Base-by-base conservation (phyloP, 2,888 invertebrate species). In the Trachelus troglodyta region DNA sequence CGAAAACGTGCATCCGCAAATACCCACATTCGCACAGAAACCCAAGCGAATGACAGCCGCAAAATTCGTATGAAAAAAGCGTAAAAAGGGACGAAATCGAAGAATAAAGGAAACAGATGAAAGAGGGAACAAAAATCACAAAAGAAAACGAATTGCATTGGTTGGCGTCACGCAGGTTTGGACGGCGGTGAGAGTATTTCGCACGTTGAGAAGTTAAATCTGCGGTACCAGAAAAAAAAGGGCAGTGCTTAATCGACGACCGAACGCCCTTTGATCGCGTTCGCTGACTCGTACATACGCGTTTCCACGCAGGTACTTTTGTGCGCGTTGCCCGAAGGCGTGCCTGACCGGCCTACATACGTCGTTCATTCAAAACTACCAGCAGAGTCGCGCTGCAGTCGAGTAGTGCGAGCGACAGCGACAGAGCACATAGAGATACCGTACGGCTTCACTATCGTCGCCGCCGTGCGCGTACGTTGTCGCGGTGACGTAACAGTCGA, bases 361-460 rank as follows among this genome's bases (percentile, higher is more conserved):
- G 35, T 74, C 74, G 74, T 74, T 74, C 74, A 74, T 74, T 74
- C 74, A 74, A 30, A 34, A 80, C 56, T 56, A 23, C 56, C 56
- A 23, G 56, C 56, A 56, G 2, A 9, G 56, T 15, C 56, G 23
- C 56, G 56, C 56, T 23, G 56, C 56, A 9, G 9, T 23, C 56
- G 56, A 56, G 56, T 23, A 56, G 56, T 23, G 56, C 9, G 56
- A 23, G 23, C 56, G 9, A 56, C 56, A 56, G 56, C 56, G 56
- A 56, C 56, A 56, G 56, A 56, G 56, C 56, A 56, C 56, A 56
- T 56, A 56, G 56, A 56, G 23, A 56, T 56, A 56, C 56, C 56
- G 56, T 56, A 56, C 56, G 56, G 23, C 56, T 23, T 56, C 23
- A 23, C 56, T 56, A 56, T 56, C 56, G 56, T 56, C 56, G 56